These are phyloP conservation scores for Rhincodon typus DNA, from an alignment of 2,797 vertebrate species.

Conservation along the genomic window DNA sequence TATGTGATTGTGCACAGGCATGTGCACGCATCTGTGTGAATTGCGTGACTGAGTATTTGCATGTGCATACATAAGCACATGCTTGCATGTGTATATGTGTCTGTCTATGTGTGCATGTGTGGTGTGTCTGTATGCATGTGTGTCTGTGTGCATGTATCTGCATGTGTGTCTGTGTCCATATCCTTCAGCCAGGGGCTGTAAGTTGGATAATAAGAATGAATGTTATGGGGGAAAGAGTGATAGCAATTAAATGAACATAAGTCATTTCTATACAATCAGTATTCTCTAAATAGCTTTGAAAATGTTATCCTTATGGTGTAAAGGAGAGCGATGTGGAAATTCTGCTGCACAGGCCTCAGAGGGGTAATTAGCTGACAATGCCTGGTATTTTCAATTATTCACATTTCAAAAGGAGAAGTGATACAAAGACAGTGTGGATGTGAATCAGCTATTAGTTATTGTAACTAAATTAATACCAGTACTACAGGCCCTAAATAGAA, in stretches of 20 bases:
- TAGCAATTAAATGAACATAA: constrained; percentile 23
- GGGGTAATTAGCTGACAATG: constrained; percentile 4
- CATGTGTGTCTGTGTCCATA: too few relatives aligned
- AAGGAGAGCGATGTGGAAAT: constrained; percentile 29
- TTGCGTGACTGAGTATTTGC: too few relatives aligned
- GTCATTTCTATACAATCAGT: background rate
- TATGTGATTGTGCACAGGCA: too few relatives aligned
- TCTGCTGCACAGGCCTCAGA: background rate
- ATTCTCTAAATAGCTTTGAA: constrained; percentile 20
- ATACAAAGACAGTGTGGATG: background rate
- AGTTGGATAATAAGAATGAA: constrained; percentile 4
- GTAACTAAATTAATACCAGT: background rate
- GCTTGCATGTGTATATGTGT: too few relatives aligned
- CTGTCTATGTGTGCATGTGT: too few relatives aligned
- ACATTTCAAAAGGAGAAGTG: constrained; percentile 28
- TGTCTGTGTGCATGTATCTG: too few relatives aligned
- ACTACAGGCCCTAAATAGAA: too few relatives aligned
- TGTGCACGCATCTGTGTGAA: too few relatives aligned
- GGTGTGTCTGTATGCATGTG: too few relatives aligned
- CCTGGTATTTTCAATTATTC: constrained; percentile 28
- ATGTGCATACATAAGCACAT: too few relatives aligned
- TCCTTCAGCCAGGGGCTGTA: background rate
- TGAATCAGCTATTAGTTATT: background rate
- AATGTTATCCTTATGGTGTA: constrained; percentile 5
- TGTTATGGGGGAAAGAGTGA: background rate